Percentiles rank a stretch among this genome's conserved stretches.
Conservation (phyloP, 2,797 vertebrate genomes). For the Microchirus variegatus region DNA sequence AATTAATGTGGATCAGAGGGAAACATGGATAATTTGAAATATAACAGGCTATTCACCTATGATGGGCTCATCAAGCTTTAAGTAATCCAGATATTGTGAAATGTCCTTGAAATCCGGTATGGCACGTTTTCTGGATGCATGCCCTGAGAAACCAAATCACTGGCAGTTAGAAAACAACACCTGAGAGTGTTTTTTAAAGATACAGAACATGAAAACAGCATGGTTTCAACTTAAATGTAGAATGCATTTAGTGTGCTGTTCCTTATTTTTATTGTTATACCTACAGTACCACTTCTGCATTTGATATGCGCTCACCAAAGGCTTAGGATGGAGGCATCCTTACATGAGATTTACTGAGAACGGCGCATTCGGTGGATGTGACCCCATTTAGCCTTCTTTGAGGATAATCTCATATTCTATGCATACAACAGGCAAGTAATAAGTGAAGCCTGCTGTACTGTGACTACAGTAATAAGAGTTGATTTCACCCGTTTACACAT, state of each 20-base stretch:
- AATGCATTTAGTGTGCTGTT: background rate
- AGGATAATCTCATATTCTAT: no score
- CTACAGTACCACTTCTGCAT: background rate
- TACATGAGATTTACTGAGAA: no score
- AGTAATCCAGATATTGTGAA: constrained; percentile 78
- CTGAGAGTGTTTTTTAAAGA: background rate
- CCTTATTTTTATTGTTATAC: no score
- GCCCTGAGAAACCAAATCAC: constrained; percentile 64
- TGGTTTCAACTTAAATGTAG: background rate
- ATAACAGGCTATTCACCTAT: constrained; percentile 73
- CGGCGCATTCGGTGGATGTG: no score
- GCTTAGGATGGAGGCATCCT: no score
- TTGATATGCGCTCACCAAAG: no score
- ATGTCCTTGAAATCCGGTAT: constrained; percentile 76
- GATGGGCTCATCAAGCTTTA: constrained; percentile 82
- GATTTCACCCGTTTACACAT: no score
- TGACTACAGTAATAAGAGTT: no score
- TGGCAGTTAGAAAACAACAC: constrained; percentile 23
- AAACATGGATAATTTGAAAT: background rate
- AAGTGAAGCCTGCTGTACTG: no score
- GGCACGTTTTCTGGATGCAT: constrained; percentile 20
- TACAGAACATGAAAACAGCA: background rate
- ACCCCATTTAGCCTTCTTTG: no score
- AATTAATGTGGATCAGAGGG: background rate
- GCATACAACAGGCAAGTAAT: no score